Base-by-base conservation (phyloP, 2,113 vertebrate species). In the Coregonus clupeaformis region DNA sequence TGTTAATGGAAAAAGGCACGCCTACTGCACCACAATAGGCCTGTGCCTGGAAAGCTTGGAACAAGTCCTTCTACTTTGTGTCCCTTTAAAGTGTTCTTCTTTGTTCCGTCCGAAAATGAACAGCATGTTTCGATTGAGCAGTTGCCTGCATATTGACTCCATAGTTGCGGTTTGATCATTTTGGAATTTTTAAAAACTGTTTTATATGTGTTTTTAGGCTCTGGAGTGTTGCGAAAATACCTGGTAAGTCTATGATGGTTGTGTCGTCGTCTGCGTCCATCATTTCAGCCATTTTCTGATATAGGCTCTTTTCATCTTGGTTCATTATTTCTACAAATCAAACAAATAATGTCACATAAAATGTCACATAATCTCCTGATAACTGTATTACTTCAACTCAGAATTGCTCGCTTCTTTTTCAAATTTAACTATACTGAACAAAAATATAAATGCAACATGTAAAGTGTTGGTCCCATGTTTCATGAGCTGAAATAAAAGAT, bases 191-290 rank as follows among this genome's bases (percentile, higher is more conserved):
- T 27, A n/a, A n/a, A n/a, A n/a, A 27, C 27, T 12, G 36, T 42
- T 52, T 52, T 52, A 52, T 5, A 18, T 52, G 49, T 52, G 49
- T 52, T 52, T 52, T 52, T 52, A 52, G 49, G n/a, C 25, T 22
- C 18, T 16, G 20, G 13, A 22, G 16, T 52, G 27, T 60, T 68
- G 20, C 55, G 6, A 22, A 80, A 88, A 85, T 94, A 96, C 95
- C 94, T 90, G 94, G 92, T 67, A 93, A 82, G 22, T 94, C 87
- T 65, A 89, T 72, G 73, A 72, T 77, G 57, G 73, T 82, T 32
- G 77, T 87, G 69, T 82, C 65, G 1, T 86, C 88, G 5, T 92
- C 92, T 75, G 94, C 92, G 36, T 93, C 89, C 80, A 97, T 82
- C 77, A 95, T 74, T 0, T 89, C 87, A 9, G 92, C 84, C 86